These are phyloP conservation scores for Aleiodes leptofemur DNA, from an alignment of 2,888 invertebrate genomes.

Conservation along the genomic window DNA sequence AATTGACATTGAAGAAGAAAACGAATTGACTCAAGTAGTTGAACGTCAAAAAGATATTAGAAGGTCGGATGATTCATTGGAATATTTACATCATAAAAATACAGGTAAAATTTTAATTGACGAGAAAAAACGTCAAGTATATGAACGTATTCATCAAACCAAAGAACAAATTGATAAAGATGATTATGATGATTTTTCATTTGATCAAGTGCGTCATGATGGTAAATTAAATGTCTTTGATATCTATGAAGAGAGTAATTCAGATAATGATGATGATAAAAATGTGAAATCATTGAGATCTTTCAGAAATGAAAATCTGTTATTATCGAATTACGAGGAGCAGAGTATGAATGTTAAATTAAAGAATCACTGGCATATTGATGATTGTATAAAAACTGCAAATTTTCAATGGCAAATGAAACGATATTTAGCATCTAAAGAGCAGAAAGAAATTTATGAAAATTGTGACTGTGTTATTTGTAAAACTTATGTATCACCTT, in stretches of 20 bases:
- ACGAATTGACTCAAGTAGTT: neutral
- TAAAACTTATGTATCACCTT: neutral
- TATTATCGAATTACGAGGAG: slow-evolving; percentile 49
- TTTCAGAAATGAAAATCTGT: slow-evolving; percentile 45
- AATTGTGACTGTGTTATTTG: slow-evolving; percentile 11
- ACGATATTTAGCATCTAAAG: neutral
- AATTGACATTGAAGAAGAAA: neutral
- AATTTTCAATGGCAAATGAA: neutral
- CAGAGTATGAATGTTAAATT: slow-evolving; percentile 18
- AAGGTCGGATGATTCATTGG: slow-evolving; percentile 55
- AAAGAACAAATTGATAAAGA: slow-evolving; percentile 17
- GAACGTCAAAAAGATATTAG: slow-evolving; percentile 44
- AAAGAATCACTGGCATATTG: slow-evolving; percentile 35
- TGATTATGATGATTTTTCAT: slow-evolving; percentile 61
- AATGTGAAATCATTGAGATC: slow-evolving; percentile 32
- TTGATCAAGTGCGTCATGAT: slow-evolving; percentile 58
- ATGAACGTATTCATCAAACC: slow-evolving; percentile 12
- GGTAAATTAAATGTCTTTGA: slow-evolving; percentile 63
- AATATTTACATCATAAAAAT: slow-evolving; percentile 62
- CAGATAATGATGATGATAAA: slow-evolving; percentile 51
- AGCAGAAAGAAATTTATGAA: neutral
- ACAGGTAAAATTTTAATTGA: slow-evolving; percentile 60
- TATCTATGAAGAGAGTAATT: slow-evolving; percentile 49
- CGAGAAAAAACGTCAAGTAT: slow-evolving; percentile 57
- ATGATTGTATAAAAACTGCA: neutral